Base-by-base conservation (phyloP, 2,797 vertebrate genomes). In the Falco rusticolus region DNA sequence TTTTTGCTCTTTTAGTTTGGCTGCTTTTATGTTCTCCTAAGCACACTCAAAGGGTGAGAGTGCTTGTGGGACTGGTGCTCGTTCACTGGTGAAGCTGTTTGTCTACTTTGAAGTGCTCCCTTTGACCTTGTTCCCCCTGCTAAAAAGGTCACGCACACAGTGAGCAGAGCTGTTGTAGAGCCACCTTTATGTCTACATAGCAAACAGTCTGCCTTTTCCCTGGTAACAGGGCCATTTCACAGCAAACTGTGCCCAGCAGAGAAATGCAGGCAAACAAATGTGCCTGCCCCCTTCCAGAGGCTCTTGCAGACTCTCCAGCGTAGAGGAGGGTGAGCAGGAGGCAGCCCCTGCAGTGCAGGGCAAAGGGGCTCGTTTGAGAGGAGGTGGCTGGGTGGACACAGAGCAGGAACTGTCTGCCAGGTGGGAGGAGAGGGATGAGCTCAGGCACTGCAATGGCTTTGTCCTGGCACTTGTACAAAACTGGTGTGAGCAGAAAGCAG, bases 101-200 rank as follows among this genome's bases (percentile, higher is more conserved):
- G 29, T 74, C 64, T 45, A 5, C 53, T 53, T 93, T 33, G 26
- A 71, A 8, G 9, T 19, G 61, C 54, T 84, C 11, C 61, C 84
- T 84, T 65, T 71, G 41, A 81, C 77, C n/a, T 89, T 16, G 22
- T 48, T 81, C 68, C 26, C 8, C 29, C 53, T 57, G 53, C 50
- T 64, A 4, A 33, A 63, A 77, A 51, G 31, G 26, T 86, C 18
- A 24, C 0, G 0, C 11, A 19, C 13, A 8, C 37, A 24, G 21
- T 3, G 41, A 81, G 41, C 61, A 68, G 86, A 78, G 65, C 28
- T 81, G 69, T 3, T 57, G 60, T 5, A 39, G 63, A 77, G 34
- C 18, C 13, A 21, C 33, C 29, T 69, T 87, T 9, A 24, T 54
- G 69, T 25, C 50, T 25, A 0, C 5, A 8, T 0, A 50, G 33